phyloP scores from a whole-genome alignment of 2,113 vertebrate genomes.

The Apeltes quadracus region DNA sequence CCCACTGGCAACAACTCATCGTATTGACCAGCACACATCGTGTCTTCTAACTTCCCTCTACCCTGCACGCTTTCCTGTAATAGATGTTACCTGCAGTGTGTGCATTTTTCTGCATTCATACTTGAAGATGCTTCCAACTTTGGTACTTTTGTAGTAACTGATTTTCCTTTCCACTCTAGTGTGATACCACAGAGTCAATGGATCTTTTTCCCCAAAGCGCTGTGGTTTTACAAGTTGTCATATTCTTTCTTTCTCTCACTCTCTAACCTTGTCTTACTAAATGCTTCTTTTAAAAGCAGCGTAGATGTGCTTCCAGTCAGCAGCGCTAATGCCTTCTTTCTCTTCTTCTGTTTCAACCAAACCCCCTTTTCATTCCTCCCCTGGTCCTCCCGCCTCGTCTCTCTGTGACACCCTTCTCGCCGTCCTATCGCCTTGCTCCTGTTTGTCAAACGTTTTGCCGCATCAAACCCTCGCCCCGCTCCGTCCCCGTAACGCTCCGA shows the following conservation, averaged over 20 bases:
- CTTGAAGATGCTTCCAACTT: constrained; percentile 65
- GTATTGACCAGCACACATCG: not conserved
- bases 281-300: constrained; percentile 8
- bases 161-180: not conserved
- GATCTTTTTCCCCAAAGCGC: not conserved
- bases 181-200: not conserved
- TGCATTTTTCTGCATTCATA: not conserved
- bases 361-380: constrained; percentile 59
- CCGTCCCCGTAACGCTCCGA: constrained; percentile 68
- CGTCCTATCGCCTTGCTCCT: constrained; percentile 25
- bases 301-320: constrained; percentile 38
- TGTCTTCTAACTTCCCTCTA: not conserved
- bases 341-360: constrained; percentile 67
- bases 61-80: not conserved
- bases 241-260: not conserved
- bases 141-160: constrained; percentile 16
- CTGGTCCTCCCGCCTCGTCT: constrained; percentile 25
- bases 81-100: not conserved
- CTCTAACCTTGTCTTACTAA: not conserved
- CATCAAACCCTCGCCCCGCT: constrained; percentile 51
- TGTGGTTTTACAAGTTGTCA: not conserved
- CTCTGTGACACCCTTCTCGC: constrained; percentile 3
- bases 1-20: not conserved
- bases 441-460: constrained; percentile 32
- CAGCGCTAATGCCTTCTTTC: constrained; percentile 83